Conservation (phyloP, 2,797 vertebrate species). For the Denticeps clupeoides region DNA sequence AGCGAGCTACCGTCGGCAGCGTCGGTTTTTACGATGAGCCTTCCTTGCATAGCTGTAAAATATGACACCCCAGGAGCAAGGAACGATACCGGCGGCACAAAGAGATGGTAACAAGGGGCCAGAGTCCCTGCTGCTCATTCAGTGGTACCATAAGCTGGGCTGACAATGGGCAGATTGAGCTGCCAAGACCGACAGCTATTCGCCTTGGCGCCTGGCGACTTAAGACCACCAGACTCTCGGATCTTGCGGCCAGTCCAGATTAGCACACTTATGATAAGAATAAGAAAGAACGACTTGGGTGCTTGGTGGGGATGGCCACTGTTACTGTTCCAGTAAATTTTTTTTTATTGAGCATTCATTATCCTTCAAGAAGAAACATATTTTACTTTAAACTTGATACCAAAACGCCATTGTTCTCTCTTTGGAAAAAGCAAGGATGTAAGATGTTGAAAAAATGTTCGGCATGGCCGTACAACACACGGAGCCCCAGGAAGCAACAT, state of each 20-base stretch:
- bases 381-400: too few relatives aligned
- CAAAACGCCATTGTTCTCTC: too few relatives aligned
- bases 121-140: constrained; percentile 25
- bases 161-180: constrained; percentile 32
- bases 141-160: constrained; percentile 25
- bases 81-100: constrained; percentile 14
- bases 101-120: constrained; percentile 23
- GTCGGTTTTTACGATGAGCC: too few relatives aligned
- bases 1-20: too few relatives aligned
- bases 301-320: constrained; percentile 21
- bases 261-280: constrained; percentile 25
- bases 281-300: constrained; percentile 25
- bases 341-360: too few relatives aligned
- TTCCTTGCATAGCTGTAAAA: not conserved
- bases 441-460: too few relatives aligned
- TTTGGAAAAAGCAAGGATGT: too few relatives aligned
- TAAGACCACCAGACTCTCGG: constrained; percentile 12
- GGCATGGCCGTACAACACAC: too few relatives aligned
- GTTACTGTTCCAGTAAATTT: too few relatives aligned
- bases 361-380: not conserved
- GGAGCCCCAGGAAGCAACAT: constrained; percentile 32
- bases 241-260: too few relatives aligned
- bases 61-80: constrained; percentile 14
- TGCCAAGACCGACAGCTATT: constrained; percentile 17
- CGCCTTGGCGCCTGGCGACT: constrained; percentile 22